Percentiles rank a stretch among this genome's conserved stretches.
These are phyloP conservation scores for Petrolisthes manimaculis DNA, from an alignment of 2,888 invertebrate genomes.

Conservation along the genomic window DNA sequence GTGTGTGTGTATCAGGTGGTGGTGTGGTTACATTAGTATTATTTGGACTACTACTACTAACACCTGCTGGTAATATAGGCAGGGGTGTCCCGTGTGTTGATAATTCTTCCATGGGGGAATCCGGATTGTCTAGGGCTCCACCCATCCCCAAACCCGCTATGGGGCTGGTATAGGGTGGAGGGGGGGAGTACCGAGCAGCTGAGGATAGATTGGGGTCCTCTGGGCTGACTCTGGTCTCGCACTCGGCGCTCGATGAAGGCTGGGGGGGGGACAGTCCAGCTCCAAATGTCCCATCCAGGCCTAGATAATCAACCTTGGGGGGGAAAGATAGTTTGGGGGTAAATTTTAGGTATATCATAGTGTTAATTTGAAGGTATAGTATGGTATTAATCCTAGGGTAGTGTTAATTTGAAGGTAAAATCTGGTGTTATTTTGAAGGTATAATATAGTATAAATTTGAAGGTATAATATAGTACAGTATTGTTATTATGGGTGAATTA, in stretches of 20 bases:
- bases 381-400: background rate
- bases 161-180: conserved; percentile 46
- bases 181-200: conserved; percentile 63
- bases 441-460: too few species aligned
- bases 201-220: conserved; percentile 63
- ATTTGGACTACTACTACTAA: conserved; percentile 43
- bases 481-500: too few species aligned
- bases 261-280: conserved; percentile 66
- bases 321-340: background rate
- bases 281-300: conserved; percentile 24
- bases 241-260: conserved; percentile 63
- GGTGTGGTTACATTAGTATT: conserved; percentile 29
- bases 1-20: conserved; percentile 32
- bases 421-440: background rate
- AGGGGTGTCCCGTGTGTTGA: conserved; percentile 27
- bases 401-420: background rate
- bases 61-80: conserved; percentile 40
- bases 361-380: background rate
- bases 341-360: background rate
- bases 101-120: conserved; percentile 49
- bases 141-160: conserved; percentile 28
- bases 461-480: too few species aligned
- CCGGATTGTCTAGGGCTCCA: conserved; percentile 44
- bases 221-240: conserved; percentile 50
- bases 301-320: conserved; percentile 42